These are phyloP conservation scores for Allygus modestus DNA, from an alignment of 2,888 invertebrate species.

Conservation along the genomic window DNA sequence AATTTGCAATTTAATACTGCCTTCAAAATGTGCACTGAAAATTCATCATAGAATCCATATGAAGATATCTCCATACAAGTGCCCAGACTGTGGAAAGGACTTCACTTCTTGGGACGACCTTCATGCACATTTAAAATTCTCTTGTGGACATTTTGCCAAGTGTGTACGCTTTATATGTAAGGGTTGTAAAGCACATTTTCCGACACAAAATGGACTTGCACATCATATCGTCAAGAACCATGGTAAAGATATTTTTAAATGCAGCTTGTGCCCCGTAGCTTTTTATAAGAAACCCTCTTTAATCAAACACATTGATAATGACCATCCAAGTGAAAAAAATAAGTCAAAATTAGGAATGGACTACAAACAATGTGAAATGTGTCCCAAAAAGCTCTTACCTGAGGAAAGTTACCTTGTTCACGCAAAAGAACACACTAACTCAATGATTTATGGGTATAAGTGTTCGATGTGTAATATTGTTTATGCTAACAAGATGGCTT, in stretches of 20 bases:
- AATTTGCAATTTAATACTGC: slow-evolving; percentile 58
- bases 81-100: slow-evolving; percentile 66
- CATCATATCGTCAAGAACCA: slow-evolving; percentile 64
- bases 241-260: slow-evolving; percentile 63
- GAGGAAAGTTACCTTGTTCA: slow-evolving; percentile 52
- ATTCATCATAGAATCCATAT: slow-evolving; percentile 66
- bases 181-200: slow-evolving; percentile 57
- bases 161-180: slow-evolving; percentile 64
- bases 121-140: slow-evolving; percentile 63
- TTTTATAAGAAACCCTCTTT: slow-evolving; percentile 49
- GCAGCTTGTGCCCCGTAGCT: slow-evolving; percentile 62
- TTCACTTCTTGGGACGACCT: slow-evolving; percentile 62
- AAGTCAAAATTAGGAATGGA: not conserved
- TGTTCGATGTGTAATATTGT: slow-evolving; percentile 53
- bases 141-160: slow-evolving; percentile 65
- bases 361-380: slow-evolving; percentile 60
- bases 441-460: slow-evolving; percentile 56
- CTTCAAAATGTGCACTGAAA: slow-evolving; percentile 64
- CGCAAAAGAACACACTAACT: slow-evolving; percentile 53
- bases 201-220: slow-evolving; percentile 45
- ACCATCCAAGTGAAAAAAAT: slow-evolving; percentile 18
- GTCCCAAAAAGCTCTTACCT: slow-evolving; percentile 58
- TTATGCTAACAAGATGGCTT: slow-evolving; percentile 56
- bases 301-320: slow-evolving; percentile 27
- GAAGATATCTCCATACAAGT: slow-evolving; percentile 64